Base-by-base conservation (phyloP, 2,888 invertebrate species). In the Chymomyza caudatula region DNA sequence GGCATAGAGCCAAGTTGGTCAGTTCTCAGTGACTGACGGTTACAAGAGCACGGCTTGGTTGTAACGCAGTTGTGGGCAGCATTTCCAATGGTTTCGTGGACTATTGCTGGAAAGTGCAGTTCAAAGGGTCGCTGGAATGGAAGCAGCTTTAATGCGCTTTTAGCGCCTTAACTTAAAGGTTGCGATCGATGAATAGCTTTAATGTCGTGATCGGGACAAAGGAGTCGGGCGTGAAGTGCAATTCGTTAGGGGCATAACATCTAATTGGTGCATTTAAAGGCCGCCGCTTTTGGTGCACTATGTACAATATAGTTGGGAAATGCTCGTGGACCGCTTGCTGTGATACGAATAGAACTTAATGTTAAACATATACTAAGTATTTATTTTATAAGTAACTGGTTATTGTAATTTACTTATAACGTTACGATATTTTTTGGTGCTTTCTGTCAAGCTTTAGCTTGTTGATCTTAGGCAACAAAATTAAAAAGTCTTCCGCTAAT, bases 81-180 rank as follows among this genome's bases (percentile, higher is more conserved):
- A 8, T 37, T 49, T 11, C 15, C 42, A 17, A 54, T 47, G 59
- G 49, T 43, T 54, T 56, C 25, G 61, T 55, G n/a, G 4, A 43
- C 13, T 19, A 51, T 8, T 13, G 19, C 5, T 19, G n/a, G n/a
- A 29, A 15, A 4, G 19, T 11, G 4, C 43, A 42, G 22, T 43
- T 17, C 11, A 43, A 37, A 23, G 15, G 17, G 60, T 56, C 25
- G 49, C 63, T 55, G 56, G 29, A 42, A 13, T 4, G 59, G 56
- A 61, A 53, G 61, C 47, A 80, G 83, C 83, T 85, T 85, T 81
- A 80, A 74, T 59, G 81, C 82, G 78, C 83, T 70, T 8, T 37
- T 69, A 82, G 85, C 71, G 77, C 64, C 67, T 37, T 37, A 37
- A n/a, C 11, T 37, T 37, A 37, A 11, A 37, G 11, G 11, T 37